Base-by-base conservation (phyloP, 2,888 invertebrate species). In the Drosophila rellima region DNA sequence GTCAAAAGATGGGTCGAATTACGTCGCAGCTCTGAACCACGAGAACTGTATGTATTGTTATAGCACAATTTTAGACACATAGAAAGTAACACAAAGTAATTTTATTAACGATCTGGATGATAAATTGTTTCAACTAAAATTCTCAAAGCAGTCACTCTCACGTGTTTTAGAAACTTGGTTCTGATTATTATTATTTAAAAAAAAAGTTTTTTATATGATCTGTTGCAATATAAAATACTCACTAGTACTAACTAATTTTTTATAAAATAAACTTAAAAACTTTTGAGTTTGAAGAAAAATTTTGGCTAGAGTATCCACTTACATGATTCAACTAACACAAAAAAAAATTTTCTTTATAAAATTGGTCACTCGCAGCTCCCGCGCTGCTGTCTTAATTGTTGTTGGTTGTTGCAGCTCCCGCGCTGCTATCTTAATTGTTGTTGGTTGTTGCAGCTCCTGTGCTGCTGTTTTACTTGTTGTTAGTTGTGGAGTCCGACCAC, bases 301-400 rank as follows among this genome's bases (percentile, higher is more conserved):
- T 15, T 45, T 45, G 26, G 45, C 45, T 45, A 26, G 15, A 45
- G 45, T 45, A 10, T 45, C 45, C 45, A 40, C 40, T 45, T 45
- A 45, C 15, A 45, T 15, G 45, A 10, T 26, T 45, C 15, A 45
- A 26, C 3, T 26, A 45, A 45, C 45, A 45, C 15, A 45, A 26
- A 10, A 15, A n/a, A 15, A 44, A 18, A 42, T 23, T 5, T 26
- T 44, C 7, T 44, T 44, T 26, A 44, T 26, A 15, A 26, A 44
- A 26, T n/a, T 23, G 45, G 15, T 45, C 45, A 45, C 45, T 45
- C 10, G 45, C 44, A 23, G 42, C 42, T 42, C 42, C 42, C 42
- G 42, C 42, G 42, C 42, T 23, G 42, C 42, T 23, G 42, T 23
- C 42, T 42, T 42, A 42, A 7, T 23, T 42, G 39, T 39, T 39